phyloP scores from a whole-genome alignment of 2,888 invertebrate species.

The Bibio marci region DNA sequence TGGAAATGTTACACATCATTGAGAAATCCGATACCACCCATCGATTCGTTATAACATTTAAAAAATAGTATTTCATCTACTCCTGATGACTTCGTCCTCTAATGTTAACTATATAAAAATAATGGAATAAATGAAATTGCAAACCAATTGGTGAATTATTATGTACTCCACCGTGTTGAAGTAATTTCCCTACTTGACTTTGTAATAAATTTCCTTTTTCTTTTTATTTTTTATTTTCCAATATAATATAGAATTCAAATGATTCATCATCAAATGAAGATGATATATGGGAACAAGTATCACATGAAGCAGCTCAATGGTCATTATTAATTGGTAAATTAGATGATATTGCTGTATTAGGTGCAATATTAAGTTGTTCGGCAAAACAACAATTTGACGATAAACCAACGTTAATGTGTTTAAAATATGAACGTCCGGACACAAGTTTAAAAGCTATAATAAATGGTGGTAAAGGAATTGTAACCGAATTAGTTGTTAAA shows the following conservation, averaged over 20 bases:
- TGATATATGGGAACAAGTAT: constrained; percentile 63
- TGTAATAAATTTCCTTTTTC: not conserved
- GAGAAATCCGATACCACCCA: too few relatives aligned
- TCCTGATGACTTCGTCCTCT: too few relatives aligned
- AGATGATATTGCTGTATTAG: constrained; percentile 70
- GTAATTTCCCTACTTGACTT: not conserved
- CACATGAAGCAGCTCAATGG: constrained; percentile 76
- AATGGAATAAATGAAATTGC: too few relatives aligned
- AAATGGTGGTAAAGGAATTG: constrained; percentile 56
- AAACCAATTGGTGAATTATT: too few relatives aligned
- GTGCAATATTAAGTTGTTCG: constrained; percentile 41
- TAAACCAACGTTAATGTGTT: constrained; percentile 31
- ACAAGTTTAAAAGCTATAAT: constrained; percentile 50
- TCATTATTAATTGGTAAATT: constrained; percentile 71
- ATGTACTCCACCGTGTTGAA: too few relatives aligned
- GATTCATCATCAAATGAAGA: constrained; percentile 30
- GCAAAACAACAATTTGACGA: constrained; percentile 27
- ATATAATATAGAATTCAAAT: constrained; percentile 23
- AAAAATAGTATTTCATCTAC: too few relatives aligned
- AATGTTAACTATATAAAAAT: too few relatives aligned
- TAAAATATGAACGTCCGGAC: constrained; percentile 36
- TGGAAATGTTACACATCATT: too few relatives aligned
- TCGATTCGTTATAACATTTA: too few relatives aligned
- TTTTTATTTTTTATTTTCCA: constrained; percentile 1
- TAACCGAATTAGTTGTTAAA: constrained; percentile 73